Base-by-base conservation (phyloP, 2,888 invertebrate species). In the Nomada goodeniana region DNA sequence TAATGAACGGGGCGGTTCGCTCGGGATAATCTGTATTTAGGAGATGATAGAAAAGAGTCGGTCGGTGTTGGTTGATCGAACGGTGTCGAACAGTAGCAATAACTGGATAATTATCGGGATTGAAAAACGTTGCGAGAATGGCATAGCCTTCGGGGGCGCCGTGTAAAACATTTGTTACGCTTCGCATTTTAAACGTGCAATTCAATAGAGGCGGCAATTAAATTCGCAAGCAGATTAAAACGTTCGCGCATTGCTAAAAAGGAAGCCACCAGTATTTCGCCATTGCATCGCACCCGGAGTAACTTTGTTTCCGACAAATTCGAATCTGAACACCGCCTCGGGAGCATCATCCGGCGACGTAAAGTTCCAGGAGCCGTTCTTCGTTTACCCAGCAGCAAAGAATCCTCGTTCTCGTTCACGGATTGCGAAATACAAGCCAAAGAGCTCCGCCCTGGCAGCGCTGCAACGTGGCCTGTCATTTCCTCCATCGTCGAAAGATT, bases 1-100 rank as follows among this genome's bases (percentile, higher is more conserved):
- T 81, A 61, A 80, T 50, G 50, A 23, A 7, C 26, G 64, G 52
- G 36, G 61, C 61, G 75, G 70, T 81, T 65, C 57, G 29, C 29
- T 44, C 7, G 13, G 65, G 18, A 60, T 57, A 70, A 75, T 81
- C 64, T 55, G 23, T 52, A 72, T 73, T 26, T 26, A 20, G 23
- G 20, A 4, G 55, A 20, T 23, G 2, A 55, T 5, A 2, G 23
- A 55, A 55, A 20, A 55, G 55, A 20, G 20, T 10, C 20, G 36
- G 36, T 5, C 7, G 0, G 7, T 1, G 20, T 20, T 20, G 18
- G 36, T 44, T 63, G 20, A 60, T 7, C n/a, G 60, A 47, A 47
- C 13, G 47, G 47, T 13, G 7, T 36, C 36, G 36, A 36, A 7
- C 36, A 36, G 36, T 36, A 36, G 36, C 7, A 36, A 36, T 36